Percentiles rank a stretch among this genome's conserved stretches.
phyloP scores from a whole-genome alignment of 1,140 invertebrate species.

The Ericerus pela region DNA sequence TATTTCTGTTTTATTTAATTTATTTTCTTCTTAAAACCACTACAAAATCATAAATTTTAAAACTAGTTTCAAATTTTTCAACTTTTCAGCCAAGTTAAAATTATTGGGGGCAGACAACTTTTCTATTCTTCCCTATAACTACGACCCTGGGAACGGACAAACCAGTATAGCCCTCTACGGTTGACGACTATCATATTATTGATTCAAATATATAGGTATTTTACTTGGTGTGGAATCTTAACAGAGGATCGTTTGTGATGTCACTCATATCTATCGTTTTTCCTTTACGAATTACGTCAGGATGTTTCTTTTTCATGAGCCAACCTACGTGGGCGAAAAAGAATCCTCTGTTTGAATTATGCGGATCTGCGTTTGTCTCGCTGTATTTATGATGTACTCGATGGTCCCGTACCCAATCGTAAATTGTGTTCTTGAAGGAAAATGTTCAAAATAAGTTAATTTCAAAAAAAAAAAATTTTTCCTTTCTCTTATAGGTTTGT shows the following conservation, averaged over 20 bases:
- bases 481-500: slow-evolving; percentile 16
- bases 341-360: slow-evolving; percentile 48
- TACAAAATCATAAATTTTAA: too few species aligned
- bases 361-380: slow-evolving; percentile 65
- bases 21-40: too few species aligned
- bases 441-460: slow-evolving; percentile 14
- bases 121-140: too few species aligned
- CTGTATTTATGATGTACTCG: slow-evolving; percentile 32
- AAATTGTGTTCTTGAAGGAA: slow-evolving; percentile 37
- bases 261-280: slow-evolving; percentile 52
- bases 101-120: too few species aligned
- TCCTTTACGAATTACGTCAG: slow-evolving; percentile 47
- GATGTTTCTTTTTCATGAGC: slow-evolving; percentile 42
- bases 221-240: slow-evolving; percentile 52
- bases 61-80: too few species aligned
- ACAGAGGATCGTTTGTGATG: slow-evolving; percentile 49
- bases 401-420: slow-evolving; percentile 41
- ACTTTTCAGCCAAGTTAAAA: too few species aligned
- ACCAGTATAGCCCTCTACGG: too few species aligned
- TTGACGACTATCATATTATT: too few species aligned
- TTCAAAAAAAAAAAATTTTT: too few species aligned
- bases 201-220: too few species aligned
- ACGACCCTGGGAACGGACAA: too few species aligned
- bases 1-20: too few species aligned
- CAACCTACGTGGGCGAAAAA: slow-evolving; percentile 50